Evolutionary conservation across 23 tunicate genomes (phyloP).

Genomic region (Botrylloides violaceus): DNA sequence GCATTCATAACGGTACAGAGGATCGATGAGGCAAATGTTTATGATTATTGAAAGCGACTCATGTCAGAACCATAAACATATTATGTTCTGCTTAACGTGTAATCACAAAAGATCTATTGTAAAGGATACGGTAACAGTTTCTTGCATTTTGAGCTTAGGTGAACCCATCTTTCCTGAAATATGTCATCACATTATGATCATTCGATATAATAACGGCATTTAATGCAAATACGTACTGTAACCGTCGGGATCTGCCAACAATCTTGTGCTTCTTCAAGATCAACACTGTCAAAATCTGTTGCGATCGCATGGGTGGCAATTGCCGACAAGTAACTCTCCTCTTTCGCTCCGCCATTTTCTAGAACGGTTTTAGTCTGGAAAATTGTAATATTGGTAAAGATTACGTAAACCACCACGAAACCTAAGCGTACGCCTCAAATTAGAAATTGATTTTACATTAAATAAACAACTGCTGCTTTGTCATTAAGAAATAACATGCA

Average conservation of each 20-base stretch:
- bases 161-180: conserved; percentile 72
- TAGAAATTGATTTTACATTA: background rate
- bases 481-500: background rate
- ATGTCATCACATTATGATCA: background rate
- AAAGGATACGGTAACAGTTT: conserved; percentile 78
- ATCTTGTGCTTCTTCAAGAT: conserved; percentile 60
- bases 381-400: background rate
- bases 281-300: conserved; percentile 31
- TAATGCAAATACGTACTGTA: conserved; percentile 39
- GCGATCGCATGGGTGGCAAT: conserved; percentile 71
- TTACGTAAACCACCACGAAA: background rate
- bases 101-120: no score
- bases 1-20: no score
- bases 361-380: conserved; percentile 38
- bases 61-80: no score
- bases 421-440: background rate
- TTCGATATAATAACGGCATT: no score
- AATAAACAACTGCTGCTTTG: background rate
- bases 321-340: conserved; percentile 47
- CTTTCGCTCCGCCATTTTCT: conserved; percentile 51
- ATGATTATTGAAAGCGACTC: no score
- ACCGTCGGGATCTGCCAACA: conserved; percentile 76
- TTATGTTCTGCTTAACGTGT: no score
- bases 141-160: conserved; percentile 34
- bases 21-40: no score